Conservation (phyloP, 2,113 vertebrate genomes). For the Trematocara unimaculatum region DNA sequence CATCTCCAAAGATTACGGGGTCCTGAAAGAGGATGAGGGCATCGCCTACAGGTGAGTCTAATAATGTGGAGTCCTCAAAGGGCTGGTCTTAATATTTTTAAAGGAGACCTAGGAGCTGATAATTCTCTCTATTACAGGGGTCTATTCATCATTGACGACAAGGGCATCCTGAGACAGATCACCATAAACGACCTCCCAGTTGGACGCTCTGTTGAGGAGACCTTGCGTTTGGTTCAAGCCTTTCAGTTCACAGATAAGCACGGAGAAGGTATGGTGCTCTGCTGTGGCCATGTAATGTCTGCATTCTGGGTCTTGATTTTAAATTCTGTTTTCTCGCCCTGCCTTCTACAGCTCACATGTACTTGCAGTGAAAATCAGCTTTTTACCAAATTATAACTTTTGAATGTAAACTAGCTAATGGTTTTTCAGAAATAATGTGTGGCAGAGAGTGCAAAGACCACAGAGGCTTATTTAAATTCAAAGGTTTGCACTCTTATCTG, state of each 20-base stretch:
- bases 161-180: constrained; percentile 92
- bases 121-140: constrained; percentile 70
- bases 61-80: not conserved
- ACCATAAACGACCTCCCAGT: constrained; percentile 99
- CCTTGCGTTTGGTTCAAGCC: constrained; percentile 89
- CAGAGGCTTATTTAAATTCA: not conserved
- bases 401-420: not conserved
- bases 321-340: not conserved
- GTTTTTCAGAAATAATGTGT: not conserved
- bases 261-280: constrained; percentile 83
- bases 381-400: not conserved
- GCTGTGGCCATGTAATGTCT: not conserved
- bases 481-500: not conserved
- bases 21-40: constrained; percentile 93
- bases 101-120: not conserved
- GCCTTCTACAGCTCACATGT: not conserved
- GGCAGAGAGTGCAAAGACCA: not conserved
- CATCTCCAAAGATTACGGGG: constrained; percentile 88
- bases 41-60: constrained; percentile 87
- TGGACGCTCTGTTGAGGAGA: constrained; percentile 94
- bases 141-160: constrained; percentile 94
- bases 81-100: not conserved
- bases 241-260: constrained; percentile 98
- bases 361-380: not conserved
- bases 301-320: not conserved